A percentile compares a stretch with the other conserved stretches of the same genome.
Evolutionary conservation across 2,797 vertebrate genomes (phyloP).

Genomic region (Argya squamiceps): DNA sequence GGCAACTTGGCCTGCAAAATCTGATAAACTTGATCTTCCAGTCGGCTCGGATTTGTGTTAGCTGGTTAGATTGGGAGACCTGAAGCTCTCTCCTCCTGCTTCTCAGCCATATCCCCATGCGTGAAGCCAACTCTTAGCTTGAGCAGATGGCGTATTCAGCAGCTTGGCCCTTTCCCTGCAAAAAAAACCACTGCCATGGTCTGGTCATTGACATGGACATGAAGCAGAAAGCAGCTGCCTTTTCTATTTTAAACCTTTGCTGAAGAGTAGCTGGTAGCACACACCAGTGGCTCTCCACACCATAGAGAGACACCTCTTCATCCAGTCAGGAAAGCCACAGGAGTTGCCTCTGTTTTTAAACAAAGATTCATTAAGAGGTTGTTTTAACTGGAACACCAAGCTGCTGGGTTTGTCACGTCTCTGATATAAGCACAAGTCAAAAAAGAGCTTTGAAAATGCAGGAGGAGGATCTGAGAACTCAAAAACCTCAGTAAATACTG

Average conservation of each 20-base stretch:
- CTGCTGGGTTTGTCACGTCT: background rate
- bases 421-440: background rate
- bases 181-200: background rate
- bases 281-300: rapidly evolving
- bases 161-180: background rate
- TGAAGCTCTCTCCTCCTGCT: background rate
- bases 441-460: background rate
- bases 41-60: background rate
- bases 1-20: background rate
- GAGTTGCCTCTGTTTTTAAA: background rate
- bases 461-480: background rate
- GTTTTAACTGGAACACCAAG: background rate
- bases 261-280: background rate
- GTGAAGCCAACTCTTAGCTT: background rate
- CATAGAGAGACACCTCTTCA: background rate
- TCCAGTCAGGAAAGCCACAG: background rate
- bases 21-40: background rate
- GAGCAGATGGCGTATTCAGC: rapidly evolving
- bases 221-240: background rate
- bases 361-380: background rate
- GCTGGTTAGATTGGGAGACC: background rate
- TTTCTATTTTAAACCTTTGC: background rate
- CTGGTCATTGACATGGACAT: rapidly evolving
- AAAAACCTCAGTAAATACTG: background rate
- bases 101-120: background rate